Evolutionary conservation across 1,140 invertebrate species (phyloP).

Genomic region (Samia ricini): DNA sequence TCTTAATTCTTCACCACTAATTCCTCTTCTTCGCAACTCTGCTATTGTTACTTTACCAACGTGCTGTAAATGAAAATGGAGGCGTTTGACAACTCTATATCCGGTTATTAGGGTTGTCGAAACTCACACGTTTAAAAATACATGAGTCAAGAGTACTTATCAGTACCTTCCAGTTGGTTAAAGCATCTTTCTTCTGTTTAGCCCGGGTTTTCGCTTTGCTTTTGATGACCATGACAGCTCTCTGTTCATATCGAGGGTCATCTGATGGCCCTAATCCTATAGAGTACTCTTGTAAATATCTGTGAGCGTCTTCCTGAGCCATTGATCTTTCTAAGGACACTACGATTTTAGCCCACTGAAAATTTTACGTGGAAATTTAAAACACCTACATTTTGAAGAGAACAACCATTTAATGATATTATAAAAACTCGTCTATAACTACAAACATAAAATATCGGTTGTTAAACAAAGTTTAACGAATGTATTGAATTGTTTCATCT

Average conservation of each 20-base stretch:
- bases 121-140: background rate
- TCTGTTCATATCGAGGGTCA: conserved; percentile 87
- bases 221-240: conserved; percentile 99
- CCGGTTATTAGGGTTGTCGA: no score
- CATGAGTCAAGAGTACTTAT: no score
- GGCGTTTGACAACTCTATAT: background rate
- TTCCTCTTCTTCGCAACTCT: conserved; percentile 87
- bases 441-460: no score
- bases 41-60: conserved; percentile 93
- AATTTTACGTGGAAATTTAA: conserved; percentile 11
- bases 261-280: conserved; percentile 93
- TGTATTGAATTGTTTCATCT: no score
- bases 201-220: conserved; percentile 97
- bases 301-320: conserved; percentile 91
- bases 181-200: conserved; percentile 96
- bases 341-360: conserved; percentile 98
- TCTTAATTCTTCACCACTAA: conserved; percentile 91
- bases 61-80: conserved; percentile 77
- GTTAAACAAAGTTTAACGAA: no score
- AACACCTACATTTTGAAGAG: no score
- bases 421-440: no score
- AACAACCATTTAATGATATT: no score
- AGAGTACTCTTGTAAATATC: conserved; percentile 96
- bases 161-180: conserved; percentile 98
- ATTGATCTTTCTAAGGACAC: conserved; percentile 96